phyloP scores from a whole-genome alignment of 2,113 vertebrate species.

The Trichomycterus rosablanca region DNA sequence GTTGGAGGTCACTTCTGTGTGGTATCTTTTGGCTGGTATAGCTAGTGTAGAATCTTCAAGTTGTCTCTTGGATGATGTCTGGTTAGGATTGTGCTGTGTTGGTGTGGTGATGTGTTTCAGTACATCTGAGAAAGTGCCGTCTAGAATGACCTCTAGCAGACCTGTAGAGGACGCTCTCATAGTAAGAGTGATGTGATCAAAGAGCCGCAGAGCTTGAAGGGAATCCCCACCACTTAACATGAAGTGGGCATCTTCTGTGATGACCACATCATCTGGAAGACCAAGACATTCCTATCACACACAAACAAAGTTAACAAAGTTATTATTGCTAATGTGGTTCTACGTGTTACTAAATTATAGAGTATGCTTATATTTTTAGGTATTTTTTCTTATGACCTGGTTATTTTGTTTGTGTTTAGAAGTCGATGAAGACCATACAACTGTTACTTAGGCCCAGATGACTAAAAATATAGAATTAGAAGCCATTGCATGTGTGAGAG shows the following conservation, averaged over 20 bases:
- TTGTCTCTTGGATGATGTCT: slow-evolving; percentile 35
- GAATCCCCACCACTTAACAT: slow-evolving; percentile 87
- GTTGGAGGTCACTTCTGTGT: slow-evolving; percentile 15
- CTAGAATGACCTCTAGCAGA: slow-evolving; percentile 83
- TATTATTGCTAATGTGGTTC: not conserved
- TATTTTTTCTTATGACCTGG: too few species aligned
- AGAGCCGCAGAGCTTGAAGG: slow-evolving; percentile 75
- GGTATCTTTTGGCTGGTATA: slow-evolving; percentile 38
- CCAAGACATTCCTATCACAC: slow-evolving; percentile 70
- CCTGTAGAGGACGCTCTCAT: slow-evolving; percentile 65
- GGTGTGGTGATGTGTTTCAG: slow-evolving; percentile 61
- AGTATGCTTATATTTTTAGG: too few species aligned
- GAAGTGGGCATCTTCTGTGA: slow-evolving; percentile 75
- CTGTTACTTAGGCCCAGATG: too few species aligned
- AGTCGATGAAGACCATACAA: too few species aligned
- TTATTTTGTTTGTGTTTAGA: too few species aligned
- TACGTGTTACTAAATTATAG: too few species aligned
- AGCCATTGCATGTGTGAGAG: too few species aligned
- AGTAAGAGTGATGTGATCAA: slow-evolving; percentile 70
- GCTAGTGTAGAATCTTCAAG: not conserved
- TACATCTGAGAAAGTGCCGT: slow-evolving; percentile 71
- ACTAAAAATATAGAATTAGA: too few species aligned
- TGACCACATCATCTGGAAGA: slow-evolving; percentile 56
- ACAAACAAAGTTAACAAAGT: slow-evolving; percentile 16
- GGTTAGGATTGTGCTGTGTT: slow-evolving; percentile 17